A percentile compares a stretch with the other conserved stretches of the same genome.
These are phyloP conservation scores for Dryadula phaetusa DNA, from an alignment of 2,888 invertebrate genomes.

Conservation along the genomic window DNA sequence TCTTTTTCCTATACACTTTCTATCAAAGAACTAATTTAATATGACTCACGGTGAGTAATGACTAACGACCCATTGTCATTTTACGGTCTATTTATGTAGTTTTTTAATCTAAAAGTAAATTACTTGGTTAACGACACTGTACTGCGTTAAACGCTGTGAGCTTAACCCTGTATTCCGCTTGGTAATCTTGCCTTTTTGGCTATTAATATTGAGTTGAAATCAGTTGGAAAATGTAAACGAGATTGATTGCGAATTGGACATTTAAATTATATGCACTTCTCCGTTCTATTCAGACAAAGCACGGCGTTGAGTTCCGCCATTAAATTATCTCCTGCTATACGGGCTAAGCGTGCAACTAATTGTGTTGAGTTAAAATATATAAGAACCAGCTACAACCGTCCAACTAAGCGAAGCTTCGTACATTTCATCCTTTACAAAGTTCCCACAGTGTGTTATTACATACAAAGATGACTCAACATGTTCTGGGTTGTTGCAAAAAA, in stretches of 20 bases:
- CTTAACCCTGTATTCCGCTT: too few species aligned
- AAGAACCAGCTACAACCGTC: constrained; percentile 2
- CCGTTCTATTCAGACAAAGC: too few species aligned
- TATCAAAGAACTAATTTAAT: constrained; percentile 7
- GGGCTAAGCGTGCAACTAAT: too few species aligned
- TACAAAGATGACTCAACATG: constrained; percentile 14
- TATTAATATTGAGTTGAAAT: too few species aligned
- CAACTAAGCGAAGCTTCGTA: background rate
- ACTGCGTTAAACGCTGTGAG: background rate
- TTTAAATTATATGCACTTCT: too few species aligned
- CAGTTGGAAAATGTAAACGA: too few species aligned
- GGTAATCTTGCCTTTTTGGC: too few species aligned
- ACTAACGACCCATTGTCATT: constrained; percentile 16
- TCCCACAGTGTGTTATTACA: constrained; percentile 24
- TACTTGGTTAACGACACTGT: background rate
- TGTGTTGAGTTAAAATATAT: too few species aligned
- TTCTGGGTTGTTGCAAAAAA: too few species aligned
- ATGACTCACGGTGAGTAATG: constrained; percentile 13
- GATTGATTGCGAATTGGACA: too few species aligned
- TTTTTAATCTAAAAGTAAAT: constrained; percentile 19
- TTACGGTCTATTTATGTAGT: constrained; percentile 11
- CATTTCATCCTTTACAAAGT: background rate
- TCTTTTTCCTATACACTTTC: background rate
- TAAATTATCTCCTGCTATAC: too few species aligned
- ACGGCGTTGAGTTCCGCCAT: too few species aligned